Base-by-base conservation (phyloP, 2,888 invertebrate genomes). In the Autographa gamma region DNA sequence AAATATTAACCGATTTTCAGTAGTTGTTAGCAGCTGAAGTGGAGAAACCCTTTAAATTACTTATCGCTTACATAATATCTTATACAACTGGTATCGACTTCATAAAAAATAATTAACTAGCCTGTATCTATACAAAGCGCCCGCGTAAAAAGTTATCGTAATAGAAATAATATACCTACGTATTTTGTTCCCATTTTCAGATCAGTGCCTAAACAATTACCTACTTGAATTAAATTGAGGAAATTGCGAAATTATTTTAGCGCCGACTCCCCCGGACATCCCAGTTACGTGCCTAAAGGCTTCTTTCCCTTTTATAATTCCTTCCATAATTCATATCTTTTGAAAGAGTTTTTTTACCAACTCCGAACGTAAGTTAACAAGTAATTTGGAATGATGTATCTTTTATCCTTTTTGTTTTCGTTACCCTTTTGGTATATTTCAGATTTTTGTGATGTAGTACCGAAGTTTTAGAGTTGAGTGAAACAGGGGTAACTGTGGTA, bases 241-340 rank as follows among this genome's bases (percentile, higher is more conserved):
- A 69, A 80, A 78, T 74, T 75, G 48, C 25, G 32, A 62, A 69
- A 76, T 80, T 71, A 80, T 71, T 71, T 69, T 60, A 65, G 58
- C 62, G 54, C 62, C 18, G 4, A 56, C 66, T 70, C 25, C 19
- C 38, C 62, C 69, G 66, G 68, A 66, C 63, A 64, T 69, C 41
- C 68, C 52, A 71, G 77, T 73, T 73, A 69, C 69, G 58, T 68
- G 60, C 63, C 80, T 69, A 61, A 62, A 66, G 67, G 67, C 71
- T 31, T 71, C 52, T 58, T 63, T 70, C 65, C 74, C 67, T 69
- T 82, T 81, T 80, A 80, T 80, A 73, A 75, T 75, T 73, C 70
- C 64, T 34, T 59, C 66, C 59, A 60, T 80, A 82, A 82, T 82
- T 80, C 77, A 77, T 77, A 82, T 77, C 74, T 66, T 76, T 63